Evolutionary conservation across 2,797 vertebrate genomes (phyloP), one percentile per base, ranked within the genome.

Genomic region (Pangasius djambal): DNA sequence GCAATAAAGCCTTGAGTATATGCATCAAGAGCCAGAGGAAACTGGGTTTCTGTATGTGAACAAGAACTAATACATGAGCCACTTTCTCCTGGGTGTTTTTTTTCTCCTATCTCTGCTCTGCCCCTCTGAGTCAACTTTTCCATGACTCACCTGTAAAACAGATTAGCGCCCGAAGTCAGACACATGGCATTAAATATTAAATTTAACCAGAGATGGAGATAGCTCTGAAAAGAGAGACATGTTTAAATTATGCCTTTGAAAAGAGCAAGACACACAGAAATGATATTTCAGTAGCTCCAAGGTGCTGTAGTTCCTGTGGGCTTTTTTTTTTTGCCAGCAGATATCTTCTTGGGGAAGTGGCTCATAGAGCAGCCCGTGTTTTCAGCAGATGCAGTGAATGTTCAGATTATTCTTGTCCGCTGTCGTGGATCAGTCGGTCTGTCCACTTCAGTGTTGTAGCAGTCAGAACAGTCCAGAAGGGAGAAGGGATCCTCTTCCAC

Each of bases 301-400:
- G 88, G 55, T 83, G 31, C 63, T 57, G 77, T 44, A 63, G 59
- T 78, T 83, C 87, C 37, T 88, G 40, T 40, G 67, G 9, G 37
- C 3, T 55, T 85, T 79, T 79, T 59, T 84, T 85, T 20, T 9
- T 61, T 78, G 9, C 82, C 31, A 79, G n/a, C 75, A 83, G 67
- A 72, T 65, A 70, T 79, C 59, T n/a, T 86, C 88, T 93, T 89
- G 57, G 34, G 31, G 82, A 89, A 92, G 90, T 18, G 5, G 63
- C 86, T 90, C 87, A 91, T 82, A 92, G 87, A 90, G 89, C 86
- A 74, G 89, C 79, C 89, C 88, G 92, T 93, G 92, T 93, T 92
- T 91, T 90, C 89, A 74, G 34, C 44, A 86, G 90, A 94, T 86
- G 94, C 91, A 93, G 92, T 92, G 75, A 90, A 93, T 74, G 89